Conservation (phyloP, 1,140 invertebrate genomes). For the Hycleus cichorii region DNA sequence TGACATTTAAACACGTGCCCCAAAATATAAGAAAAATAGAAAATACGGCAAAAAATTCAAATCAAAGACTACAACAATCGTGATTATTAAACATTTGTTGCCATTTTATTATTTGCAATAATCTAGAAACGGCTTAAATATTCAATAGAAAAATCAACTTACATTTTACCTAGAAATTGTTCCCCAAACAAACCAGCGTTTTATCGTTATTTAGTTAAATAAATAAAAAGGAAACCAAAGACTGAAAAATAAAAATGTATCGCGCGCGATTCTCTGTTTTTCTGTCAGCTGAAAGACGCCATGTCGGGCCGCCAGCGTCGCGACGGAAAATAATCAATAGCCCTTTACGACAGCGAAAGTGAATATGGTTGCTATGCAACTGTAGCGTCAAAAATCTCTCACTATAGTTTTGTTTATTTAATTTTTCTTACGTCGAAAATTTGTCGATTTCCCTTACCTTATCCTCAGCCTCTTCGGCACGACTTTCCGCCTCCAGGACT, state of each 20-base stretch:
- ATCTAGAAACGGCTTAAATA: too few species aligned
- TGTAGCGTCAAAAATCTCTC: neutral
- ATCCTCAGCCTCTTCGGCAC: conserved; percentile 85
- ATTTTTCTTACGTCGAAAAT: neutral
- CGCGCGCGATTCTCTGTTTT: conserved; percentile 28
- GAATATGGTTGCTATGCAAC: conserved; percentile 20
- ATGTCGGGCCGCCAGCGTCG: conserved; percentile 35
- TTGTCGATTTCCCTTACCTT: conserved; percentile 58
- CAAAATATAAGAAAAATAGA: too few species aligned
- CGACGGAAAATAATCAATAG: conserved; percentile 43
- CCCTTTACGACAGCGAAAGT: conserved; percentile 37
- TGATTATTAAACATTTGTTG: too few species aligned
- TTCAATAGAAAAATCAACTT: conserved; percentile 18
- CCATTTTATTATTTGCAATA: too few species aligned
- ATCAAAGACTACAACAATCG: too few species aligned
- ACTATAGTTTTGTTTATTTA: neutral
- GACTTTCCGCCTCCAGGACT: conserved; percentile 79
- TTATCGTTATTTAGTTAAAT: conserved; percentile 11
- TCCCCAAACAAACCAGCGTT: conserved; percentile 15
- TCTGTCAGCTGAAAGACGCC: conserved; percentile 42
- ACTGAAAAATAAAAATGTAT: conserved; percentile 28
- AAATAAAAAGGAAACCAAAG: conserved; percentile 29
- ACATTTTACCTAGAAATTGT: conserved; percentile 29
- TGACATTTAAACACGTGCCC: too few species aligned
- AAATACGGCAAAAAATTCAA: too few species aligned